Conservation (phyloP, 2,797 vertebrate species). For the Tokudaia tokunoshimensis region DNA sequence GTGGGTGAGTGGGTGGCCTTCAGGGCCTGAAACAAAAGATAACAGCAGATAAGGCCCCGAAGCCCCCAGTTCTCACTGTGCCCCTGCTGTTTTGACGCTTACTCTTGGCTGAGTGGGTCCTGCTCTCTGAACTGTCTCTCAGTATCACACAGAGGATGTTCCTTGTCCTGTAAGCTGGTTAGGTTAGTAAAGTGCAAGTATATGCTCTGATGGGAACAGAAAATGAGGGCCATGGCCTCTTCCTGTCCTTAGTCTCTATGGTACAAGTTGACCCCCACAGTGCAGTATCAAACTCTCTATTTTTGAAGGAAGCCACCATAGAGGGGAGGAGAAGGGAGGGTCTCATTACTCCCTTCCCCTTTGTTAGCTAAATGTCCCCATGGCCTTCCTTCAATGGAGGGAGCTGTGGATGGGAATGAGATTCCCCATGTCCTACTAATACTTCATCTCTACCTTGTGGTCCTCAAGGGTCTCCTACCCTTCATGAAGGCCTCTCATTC, state of each 20-base stretch:
- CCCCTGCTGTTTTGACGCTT: neutral
- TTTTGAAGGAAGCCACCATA: neutral
- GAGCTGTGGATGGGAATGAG: conserved; percentile 74
- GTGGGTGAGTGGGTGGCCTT: neutral
- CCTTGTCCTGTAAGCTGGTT: neutral
- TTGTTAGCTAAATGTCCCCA: conserved; percentile 79
- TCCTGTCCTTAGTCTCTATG: neutral
- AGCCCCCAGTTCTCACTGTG: neutral
- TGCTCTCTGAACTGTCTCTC: neutral
- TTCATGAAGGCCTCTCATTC: conserved; percentile 85
- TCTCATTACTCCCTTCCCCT: conserved; percentile 84
- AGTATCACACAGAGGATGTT: neutral
- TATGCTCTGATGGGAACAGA: no score
- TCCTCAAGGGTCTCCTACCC: conserved; percentile 84
- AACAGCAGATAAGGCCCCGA: rapidly evolving
- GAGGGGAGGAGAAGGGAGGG: neutral
- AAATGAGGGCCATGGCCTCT: neutral
- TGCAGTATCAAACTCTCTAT: neutral
- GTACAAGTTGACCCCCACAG: neutral
- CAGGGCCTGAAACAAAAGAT: neutral
- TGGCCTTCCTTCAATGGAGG: neutral
- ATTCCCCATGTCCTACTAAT: conserved; percentile 85
- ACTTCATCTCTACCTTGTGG: conserved; percentile 80
- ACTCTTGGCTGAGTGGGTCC: neutral
- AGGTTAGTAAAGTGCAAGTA: neutral